phyloP scores from a whole-genome alignment of 2,797 vertebrate genomes.

The Eulemur albifrons region DNA sequence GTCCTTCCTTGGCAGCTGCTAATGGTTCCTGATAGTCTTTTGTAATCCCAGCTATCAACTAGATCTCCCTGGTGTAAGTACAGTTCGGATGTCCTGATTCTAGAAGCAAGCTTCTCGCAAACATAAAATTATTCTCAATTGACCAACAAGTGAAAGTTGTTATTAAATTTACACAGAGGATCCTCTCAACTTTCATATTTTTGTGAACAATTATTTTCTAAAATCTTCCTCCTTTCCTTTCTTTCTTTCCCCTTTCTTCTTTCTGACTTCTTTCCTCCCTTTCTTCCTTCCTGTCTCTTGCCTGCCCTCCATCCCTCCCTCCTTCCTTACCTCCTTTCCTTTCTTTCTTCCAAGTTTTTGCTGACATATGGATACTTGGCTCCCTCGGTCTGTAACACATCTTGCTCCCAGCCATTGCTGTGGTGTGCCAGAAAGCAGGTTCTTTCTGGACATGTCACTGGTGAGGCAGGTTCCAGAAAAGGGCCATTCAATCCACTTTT shows the following conservation, averaged over 20 bases:
- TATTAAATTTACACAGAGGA: conserved; percentile 1
- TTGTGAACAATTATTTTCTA: not conserved
- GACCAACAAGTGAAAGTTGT: not conserved
- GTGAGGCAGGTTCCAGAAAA: not conserved
- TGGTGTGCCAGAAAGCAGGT: not conserved
- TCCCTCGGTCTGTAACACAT: not conserved
- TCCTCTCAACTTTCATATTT: not conserved
- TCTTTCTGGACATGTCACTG: not conserved
- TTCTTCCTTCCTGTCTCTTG: not conserved
- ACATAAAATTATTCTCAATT: not conserved
- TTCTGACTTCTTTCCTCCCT: not conserved
- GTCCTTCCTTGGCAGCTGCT: not conserved
- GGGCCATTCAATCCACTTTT: not conserved
- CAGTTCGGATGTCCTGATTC: not conserved
- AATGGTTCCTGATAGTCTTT: not conserved
- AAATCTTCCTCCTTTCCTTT: not conserved
- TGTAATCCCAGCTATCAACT: not conserved
- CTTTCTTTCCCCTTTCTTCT: not conserved
- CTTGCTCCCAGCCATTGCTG: not conserved
- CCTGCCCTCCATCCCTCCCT: too few relatives aligned
- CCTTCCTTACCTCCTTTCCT: not conserved
- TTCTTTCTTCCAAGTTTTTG: not conserved
- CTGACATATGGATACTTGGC: not conserved
- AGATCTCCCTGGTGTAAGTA: not conserved
- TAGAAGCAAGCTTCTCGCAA: not conserved